Evolutionary conservation across 2,888 invertebrate species (phyloP), one percentile per base, ranked within the genome.

Genomic region (Mallateleia sp.): DNA sequence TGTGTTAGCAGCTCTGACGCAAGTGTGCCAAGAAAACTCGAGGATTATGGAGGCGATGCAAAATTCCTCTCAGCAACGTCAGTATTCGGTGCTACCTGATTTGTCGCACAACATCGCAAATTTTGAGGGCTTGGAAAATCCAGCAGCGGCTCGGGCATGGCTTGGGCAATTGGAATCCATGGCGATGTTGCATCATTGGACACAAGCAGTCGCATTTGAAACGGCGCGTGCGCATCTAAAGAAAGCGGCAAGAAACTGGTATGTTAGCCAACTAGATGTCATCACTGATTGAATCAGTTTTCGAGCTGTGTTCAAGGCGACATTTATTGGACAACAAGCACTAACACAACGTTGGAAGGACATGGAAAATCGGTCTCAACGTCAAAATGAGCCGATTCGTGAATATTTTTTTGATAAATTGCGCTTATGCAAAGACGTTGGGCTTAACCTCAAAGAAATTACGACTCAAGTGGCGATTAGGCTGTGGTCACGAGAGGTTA

Each of bases 391-490:
- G 58, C 9, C 42, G n/a, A 71, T 62, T 9, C 14, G 54, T 0
- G 74, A 77, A 24, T 84, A 88, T 42, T 71, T 84, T 14, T 50
- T 45, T n/a, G n/a, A n/a, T n/a, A n/a, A n/a, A n/a, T n/a, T n/a
- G n/a, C n/a, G n/a, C n/a, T n/a, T n/a, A n/a, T 89, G 88, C 42
- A 72, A 81, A 24, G 81, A 60, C 0, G 42, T 89, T 7, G 25
- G 47, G 0, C 72, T 88, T 3, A 38, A 32, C 14, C 0, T 82
- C 0, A 50, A 34, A 0, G 88, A 89, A 34, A 81, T 42, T 0
- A 77, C 66, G 24, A 66, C 18, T 8, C 82, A 86, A 34, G 47
- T 82, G 22, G 74, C 82, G 1, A 69, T 86, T 1, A 78, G 64
- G n/a, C 22, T 67, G 18, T 67, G 66, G 66, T 67, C 66, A 15